Evolutionary conservation across 2,113 vertebrate species (phyloP), one percentile per base, ranked within the genome.

Genomic region (Percina caprodes): DNA sequence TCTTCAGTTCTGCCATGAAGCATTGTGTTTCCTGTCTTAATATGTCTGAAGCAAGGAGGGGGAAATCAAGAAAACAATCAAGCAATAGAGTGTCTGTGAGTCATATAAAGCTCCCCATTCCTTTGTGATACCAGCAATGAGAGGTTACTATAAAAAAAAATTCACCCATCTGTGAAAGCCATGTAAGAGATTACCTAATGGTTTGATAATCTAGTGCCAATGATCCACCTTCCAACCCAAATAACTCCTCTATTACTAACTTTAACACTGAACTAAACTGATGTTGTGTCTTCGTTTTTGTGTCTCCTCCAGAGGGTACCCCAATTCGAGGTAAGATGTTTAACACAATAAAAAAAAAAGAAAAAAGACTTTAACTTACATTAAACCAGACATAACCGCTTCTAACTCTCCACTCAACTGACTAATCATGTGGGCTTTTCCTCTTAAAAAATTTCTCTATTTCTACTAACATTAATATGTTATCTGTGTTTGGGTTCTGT

Each of bases 281-380:
- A 93, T 92, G 93, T 90, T 95, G 90, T 95, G 91, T 94, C 89
- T 95, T 92, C 93, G 30, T 92, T 89, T 93, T 91, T 95, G 91
- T 95, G 88, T 95, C 90, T 94, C 88, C 95, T 97, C 93, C 97
- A 99, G 98, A 97, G 97, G 96, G 96, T 96, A 99, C 98, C 92
- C 98, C 98, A 45, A 99, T 99, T 93, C 96, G 97, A 99, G 98
- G 98, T 99, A 99, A 99, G 98, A 94, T 67, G 77, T 85, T 80
- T 84, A 91, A 72, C 74, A 82, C 62, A 69, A 74, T 74, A 39
- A 84, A 89, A 23, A 24, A 82, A 84, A 46, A 52, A 3, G 1
- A n/a, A n/a, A 54, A 61, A 79, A 33, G 26, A 77, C 30, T 48
- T 79, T 71, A 89, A 89, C 71, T 74, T 49, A 82, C 61, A 82